Evolutionary conservation across 1,140 invertebrate genomes (phyloP).

Genomic region (Aphelenchoides fujianensis): DNA sequence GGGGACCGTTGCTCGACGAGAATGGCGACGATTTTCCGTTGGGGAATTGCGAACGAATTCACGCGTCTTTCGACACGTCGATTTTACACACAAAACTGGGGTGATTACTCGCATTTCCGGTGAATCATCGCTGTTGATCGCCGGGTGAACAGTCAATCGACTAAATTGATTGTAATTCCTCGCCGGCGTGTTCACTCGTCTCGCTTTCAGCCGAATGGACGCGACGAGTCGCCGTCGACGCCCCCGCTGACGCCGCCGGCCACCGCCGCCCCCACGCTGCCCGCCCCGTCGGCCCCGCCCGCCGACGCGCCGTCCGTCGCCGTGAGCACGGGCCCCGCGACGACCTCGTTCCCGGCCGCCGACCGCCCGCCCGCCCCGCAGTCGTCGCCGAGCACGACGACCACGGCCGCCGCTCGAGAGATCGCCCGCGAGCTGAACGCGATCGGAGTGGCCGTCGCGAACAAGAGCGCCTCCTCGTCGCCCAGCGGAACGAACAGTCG

Average conservation of each 20-base stretch:
- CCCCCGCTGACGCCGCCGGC: background rate
- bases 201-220: background rate
- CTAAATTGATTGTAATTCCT: too few species aligned
- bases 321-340: slow-evolving; percentile 6
- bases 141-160: too few species aligned
- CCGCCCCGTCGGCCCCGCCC: background rate
- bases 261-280: background rate
- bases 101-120: too few species aligned
- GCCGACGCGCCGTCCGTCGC: background rate
- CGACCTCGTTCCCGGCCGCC: slow-evolving; percentile 15
- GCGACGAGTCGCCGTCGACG: background rate
- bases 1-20: too few species aligned
- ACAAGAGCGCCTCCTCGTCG: background rate
- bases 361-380: slow-evolving; percentile 11
- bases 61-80: too few species aligned
- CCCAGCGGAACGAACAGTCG: background rate
- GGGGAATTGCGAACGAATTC: too few species aligned
- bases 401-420: too few species aligned
- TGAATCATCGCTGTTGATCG: too few species aligned
- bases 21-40: too few species aligned
- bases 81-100: too few species aligned
- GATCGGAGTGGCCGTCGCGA: background rate
- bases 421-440: background rate
- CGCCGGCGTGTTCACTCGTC: too few species aligned
- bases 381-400: background rate